These are phyloP conservation scores for Trissolcus brochymenae DNA, from an alignment of 2,888 invertebrate genomes.

Conservation along the genomic window DNA sequence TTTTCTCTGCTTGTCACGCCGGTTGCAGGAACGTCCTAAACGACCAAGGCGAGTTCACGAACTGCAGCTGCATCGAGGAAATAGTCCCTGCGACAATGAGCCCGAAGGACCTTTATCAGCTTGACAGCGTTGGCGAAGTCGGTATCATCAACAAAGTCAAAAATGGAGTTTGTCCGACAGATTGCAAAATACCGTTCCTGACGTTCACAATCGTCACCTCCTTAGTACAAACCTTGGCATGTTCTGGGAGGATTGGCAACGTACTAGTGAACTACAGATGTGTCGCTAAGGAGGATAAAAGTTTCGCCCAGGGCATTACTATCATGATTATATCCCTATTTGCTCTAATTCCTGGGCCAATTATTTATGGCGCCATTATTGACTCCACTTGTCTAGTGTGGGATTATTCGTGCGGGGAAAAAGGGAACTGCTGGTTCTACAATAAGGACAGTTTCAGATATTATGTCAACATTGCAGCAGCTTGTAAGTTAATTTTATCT, in stretches of 20 bases:
- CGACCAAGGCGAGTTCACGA: slow-evolving; percentile 69
- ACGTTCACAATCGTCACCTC: slow-evolving; percentile 77
- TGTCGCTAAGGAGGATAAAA: slow-evolving; percentile 81
- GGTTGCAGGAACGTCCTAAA: slow-evolving; percentile 78
- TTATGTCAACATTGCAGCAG: slow-evolving; percentile 79
- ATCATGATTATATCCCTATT: slow-evolving; percentile 81
- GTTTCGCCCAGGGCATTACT: slow-evolving; percentile 81
- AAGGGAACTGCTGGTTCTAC: slow-evolving; percentile 83
- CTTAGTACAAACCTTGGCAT: slow-evolving; percentile 80
- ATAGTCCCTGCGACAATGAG: slow-evolving; percentile 10
- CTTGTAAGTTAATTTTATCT: slow-evolving; percentile 73
- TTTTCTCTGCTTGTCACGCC: slow-evolving; percentile 85
- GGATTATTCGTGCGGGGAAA: slow-evolving; percentile 81
- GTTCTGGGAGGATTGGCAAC: slow-evolving; percentile 83
- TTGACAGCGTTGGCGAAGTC: slow-evolving; percentile 4
- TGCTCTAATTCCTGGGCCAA: slow-evolving; percentile 84
- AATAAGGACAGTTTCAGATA: slow-evolving; percentile 80
- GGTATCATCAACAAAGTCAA: slow-evolving; percentile 62
- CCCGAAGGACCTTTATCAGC: slow-evolving; percentile 40
- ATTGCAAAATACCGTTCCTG: slow-evolving; percentile 74
- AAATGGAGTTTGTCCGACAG: slow-evolving; percentile 72
- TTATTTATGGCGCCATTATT: slow-evolving; percentile 82
- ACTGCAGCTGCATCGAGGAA: slow-evolving; percentile 66
- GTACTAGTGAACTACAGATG: slow-evolving; percentile 82
- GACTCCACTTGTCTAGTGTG: slow-evolving; percentile 83